A percentile compares a stretch with the other conserved stretches of the same genome.
These are phyloP conservation scores for Sebastolobus alascanus DNA, from an alignment of 2,797 vertebrate species.

Conservation along the genomic window DNA sequence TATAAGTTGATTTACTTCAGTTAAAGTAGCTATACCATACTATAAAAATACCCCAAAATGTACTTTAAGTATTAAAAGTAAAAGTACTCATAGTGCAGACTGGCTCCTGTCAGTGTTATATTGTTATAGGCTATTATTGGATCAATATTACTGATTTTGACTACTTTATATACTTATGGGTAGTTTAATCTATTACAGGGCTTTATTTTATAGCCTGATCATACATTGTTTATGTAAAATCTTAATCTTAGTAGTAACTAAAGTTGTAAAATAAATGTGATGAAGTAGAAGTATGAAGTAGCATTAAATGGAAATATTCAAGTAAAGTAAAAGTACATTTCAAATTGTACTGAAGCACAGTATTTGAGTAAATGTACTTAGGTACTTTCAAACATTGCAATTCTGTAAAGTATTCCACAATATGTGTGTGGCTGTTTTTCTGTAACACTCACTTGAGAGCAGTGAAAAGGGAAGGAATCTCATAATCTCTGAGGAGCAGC, in stretches of 20 bases:
- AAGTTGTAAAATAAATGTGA: not conserved
- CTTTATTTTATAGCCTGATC: not conserved
- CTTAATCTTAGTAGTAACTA: not conserved
- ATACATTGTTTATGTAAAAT: not conserved
- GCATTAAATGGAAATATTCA: not conserved
- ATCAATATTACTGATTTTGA: not conserved
- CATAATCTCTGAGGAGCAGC: constrained; percentile 93
- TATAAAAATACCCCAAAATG: not conserved
- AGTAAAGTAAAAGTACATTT: not conserved
- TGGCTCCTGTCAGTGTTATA: not conserved
- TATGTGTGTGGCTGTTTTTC: not conserved
- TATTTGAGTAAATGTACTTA: not conserved
- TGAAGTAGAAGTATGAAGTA: not conserved
- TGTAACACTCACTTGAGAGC: constrained; percentile 84
- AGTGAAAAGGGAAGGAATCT: constrained; percentile 91
- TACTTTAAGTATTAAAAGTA: not conserved
- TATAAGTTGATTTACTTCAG: not conserved
- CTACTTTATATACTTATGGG: not conserved
- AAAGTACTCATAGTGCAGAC: not conserved
- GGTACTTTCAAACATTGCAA: not conserved
- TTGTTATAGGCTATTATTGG: not conserved
- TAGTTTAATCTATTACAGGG: not conserved
- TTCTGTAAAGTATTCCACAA: not conserved
- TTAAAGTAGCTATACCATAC: not conserved
- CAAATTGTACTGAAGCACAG: not conserved